These are phyloP conservation scores for Lithophane semibrunnea DNA, from an alignment of 2,888 invertebrate genomes.

Conservation along the genomic window DNA sequence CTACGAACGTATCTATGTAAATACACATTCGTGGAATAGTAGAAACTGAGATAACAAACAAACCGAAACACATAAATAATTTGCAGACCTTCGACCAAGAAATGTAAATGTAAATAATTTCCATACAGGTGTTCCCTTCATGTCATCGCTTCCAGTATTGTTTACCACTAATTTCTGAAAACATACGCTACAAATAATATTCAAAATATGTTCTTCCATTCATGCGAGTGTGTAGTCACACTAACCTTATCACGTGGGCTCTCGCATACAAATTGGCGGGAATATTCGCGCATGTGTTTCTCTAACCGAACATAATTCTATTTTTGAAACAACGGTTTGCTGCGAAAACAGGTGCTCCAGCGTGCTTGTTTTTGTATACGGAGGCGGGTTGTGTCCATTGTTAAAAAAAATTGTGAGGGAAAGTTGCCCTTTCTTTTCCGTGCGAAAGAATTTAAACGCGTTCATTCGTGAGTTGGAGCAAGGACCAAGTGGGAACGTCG, in stretches of 20 bases:
- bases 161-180: constrained; percentile 35
- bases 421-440: constrained; percentile 1
- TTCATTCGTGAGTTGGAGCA: not conserved
- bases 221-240: constrained; percentile 72
- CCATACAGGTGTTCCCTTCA: constrained; percentile 42
- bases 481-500: not conserved
- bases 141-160: constrained; percentile 42
- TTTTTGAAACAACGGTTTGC: constrained; percentile 75
- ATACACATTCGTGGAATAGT: constrained; percentile 21
- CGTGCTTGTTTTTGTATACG: constrained; percentile 69
- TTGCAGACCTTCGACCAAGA: constrained; percentile 42
- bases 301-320: constrained; percentile 56
- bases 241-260: constrained; percentile 69
- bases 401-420: constrained; percentile 17
- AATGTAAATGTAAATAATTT: constrained; percentile 31
- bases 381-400: constrained; percentile 62
- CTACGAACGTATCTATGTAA: constrained; percentile 17
- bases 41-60: constrained; percentile 32
- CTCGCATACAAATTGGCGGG: constrained; percentile 76
- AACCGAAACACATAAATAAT: constrained; percentile 41
- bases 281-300: constrained; percentile 63
- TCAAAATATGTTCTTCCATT: constrained; percentile 56
- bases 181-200: constrained; percentile 34
- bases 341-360: constrained; percentile 81
- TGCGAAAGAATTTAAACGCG: not conserved